Evolutionary conservation across 2,113 vertebrate species (phyloP).

Genomic region (Alethe castanea): DNA sequence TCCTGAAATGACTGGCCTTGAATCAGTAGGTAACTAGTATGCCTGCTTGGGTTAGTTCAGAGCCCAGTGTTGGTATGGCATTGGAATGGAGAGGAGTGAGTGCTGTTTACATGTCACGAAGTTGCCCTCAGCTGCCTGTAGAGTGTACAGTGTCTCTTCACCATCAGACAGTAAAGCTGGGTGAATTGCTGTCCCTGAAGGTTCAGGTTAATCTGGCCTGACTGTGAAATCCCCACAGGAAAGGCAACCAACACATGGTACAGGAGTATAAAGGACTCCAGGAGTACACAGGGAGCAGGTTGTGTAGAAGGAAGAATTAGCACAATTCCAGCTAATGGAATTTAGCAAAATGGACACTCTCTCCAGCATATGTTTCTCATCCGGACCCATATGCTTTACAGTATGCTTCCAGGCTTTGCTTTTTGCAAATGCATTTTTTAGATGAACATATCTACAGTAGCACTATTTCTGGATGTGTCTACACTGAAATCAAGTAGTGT

Average conservation of each 20-base stretch:
- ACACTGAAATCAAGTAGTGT: accelerated
- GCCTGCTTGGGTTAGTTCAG: background rate
- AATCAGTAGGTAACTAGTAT: background rate
- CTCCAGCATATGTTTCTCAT: constrained; percentile 10
- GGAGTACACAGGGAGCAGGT: background rate
- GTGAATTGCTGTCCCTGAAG: background rate
- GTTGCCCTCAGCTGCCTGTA: background rate
- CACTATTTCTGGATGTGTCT: constrained; percentile 8
- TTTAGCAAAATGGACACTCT: constrained; percentile 7
- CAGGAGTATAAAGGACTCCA: background rate
- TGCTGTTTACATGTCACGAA: accelerated
- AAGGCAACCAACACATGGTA: background rate
- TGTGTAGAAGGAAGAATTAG: background rate
- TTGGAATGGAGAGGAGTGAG: background rate
- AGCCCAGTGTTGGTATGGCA: accelerated
- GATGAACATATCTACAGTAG: background rate
- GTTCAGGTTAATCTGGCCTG: background rate
- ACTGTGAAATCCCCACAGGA: background rate
- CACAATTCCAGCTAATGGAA: background rate
- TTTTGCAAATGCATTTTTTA: constrained; percentile 4
- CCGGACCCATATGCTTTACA: background rate
- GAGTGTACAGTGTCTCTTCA: background rate
- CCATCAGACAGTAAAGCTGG: background rate
- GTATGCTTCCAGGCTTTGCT: background rate
- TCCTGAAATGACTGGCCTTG: background rate